Evolutionary conservation across 2,113 vertebrate genomes (phyloP).

Genomic region (Acanthochromis polyacanthus): DNA sequence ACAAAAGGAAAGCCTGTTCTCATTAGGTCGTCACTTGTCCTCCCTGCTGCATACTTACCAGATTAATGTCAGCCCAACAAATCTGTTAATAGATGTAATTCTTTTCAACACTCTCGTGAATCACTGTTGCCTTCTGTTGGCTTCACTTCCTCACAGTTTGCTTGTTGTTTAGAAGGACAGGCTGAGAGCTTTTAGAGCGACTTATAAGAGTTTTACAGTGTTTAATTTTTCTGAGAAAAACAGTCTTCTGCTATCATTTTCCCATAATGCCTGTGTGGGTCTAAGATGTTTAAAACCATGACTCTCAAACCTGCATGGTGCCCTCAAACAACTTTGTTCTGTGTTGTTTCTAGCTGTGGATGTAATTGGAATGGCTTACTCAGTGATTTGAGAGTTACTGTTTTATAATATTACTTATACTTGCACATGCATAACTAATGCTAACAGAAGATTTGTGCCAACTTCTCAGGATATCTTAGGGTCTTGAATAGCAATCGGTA

Average conservation of each 20-base stretch:
- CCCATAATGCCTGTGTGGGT: slow-evolving; percentile 7
- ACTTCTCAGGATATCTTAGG: slow-evolving; percentile 58
- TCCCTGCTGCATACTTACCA: slow-evolving; percentile 53
- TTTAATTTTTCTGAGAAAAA: slow-evolving; percentile 38
- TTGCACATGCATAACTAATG: slow-evolving; percentile 25
- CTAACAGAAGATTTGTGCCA: slow-evolving; percentile 57
- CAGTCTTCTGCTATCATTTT: slow-evolving; percentile 45
- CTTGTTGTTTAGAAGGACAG: slow-evolving; percentile 43
- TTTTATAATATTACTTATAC: slow-evolving; percentile 16
- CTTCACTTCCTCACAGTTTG: slow-evolving; percentile 49
- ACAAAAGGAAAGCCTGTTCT: slow-evolving; percentile 71
- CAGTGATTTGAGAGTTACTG: slow-evolving; percentile 38
- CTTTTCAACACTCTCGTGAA: slow-evolving; percentile 59
- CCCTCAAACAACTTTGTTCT: slow-evolving; percentile 43
- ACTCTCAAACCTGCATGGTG: slow-evolving; percentile 59
- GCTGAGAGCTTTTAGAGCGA: slow-evolving; percentile 25
- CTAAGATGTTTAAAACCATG: slow-evolving; percentile 22
- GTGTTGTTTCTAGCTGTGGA: slow-evolving; percentile 38
- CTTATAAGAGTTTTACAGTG: slow-evolving; percentile 20
- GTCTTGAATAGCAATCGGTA: slow-evolving; percentile 19
- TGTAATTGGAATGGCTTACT: slow-evolving; percentile 50
- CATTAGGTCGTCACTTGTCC: slow-evolving; percentile 65
- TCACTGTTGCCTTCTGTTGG: slow-evolving; percentile 78
- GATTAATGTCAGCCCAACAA: slow-evolving; percentile 57
- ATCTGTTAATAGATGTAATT: slow-evolving; percentile 50